A percentile compares a stretch with the other conserved stretches of the same genome.
phyloP scores from a whole-genome alignment of 2,113 vertebrate genomes.

The Anarrhichthys ocellatus region DNA sequence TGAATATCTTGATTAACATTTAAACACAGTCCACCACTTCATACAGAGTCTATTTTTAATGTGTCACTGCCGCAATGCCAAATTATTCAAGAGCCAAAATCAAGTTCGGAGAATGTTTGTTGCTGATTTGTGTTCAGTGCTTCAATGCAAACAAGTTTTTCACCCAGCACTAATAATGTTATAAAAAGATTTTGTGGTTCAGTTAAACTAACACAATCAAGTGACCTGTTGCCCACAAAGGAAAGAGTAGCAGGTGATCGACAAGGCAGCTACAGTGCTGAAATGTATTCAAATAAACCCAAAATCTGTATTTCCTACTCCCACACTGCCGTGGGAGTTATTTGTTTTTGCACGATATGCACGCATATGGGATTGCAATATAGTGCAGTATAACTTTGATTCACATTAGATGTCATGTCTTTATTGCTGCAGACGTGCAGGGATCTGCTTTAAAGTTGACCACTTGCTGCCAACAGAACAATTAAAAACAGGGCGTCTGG shows the following conservation, averaged over 20 bases:
- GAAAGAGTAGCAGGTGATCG: conserved; percentile 5
- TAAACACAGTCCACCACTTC: conserved; percentile 13
- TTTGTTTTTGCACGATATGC: conserved; percentile 11
- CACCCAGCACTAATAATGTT: conserved; percentile 7
- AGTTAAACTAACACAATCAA: conserved; percentile 19
- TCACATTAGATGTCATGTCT: conserved; percentile 37
- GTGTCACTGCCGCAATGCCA: conserved; percentile 2
- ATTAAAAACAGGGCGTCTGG: conserved; percentile 36
- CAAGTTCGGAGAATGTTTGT: conserved; percentile 19
- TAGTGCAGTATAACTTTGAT: conserved; percentile 28
- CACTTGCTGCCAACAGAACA: conserved; percentile 45
- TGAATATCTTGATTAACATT: conserved; percentile 35
- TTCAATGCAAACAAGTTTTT: conserved; percentile 18
- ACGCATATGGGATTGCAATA: conserved; percentile 10
- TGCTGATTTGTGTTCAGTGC: conserved; percentile 37
- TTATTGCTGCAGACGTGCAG: conserved; percentile 40
- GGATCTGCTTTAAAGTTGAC: conserved; percentile 61
- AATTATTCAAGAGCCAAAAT: conserved; percentile 45
- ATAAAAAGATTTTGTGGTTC: conserved; percentile 14
- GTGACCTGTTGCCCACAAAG: conserved; percentile 23
- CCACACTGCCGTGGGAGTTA: background rate
- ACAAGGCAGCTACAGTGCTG: background rate
- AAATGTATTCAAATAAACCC: conserved; percentile 10
- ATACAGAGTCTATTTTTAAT: conserved; percentile 1
- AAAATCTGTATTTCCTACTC: background rate